These are phyloP conservation scores for Anthophora plumipes DNA, from an alignment of 2,888 invertebrate species.

Conservation along the genomic window DNA sequence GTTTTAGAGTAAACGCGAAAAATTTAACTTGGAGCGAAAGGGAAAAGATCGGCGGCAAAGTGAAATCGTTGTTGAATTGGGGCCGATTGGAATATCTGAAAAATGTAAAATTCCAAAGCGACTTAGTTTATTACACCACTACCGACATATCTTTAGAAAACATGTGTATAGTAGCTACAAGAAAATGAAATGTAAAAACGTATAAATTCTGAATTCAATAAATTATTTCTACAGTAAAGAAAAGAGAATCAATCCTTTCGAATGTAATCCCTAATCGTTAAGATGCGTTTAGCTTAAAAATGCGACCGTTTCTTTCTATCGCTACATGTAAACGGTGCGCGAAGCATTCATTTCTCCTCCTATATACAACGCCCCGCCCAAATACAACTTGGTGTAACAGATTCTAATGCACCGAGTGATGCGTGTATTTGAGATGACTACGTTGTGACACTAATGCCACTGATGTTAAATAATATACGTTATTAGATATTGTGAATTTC, in stretches of 20 bases:
- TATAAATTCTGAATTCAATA: background rate
- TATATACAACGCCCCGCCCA: slow-evolving; percentile 74
- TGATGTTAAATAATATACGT: background rate
- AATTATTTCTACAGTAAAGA: background rate
- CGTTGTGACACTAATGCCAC: background rate
- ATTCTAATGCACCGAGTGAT: slow-evolving; percentile 63
- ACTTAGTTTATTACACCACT: slow-evolving; percentile 89
- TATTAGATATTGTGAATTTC: background rate
- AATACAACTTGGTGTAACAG: slow-evolving; percentile 68
- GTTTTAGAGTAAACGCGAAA: slow-evolving; percentile 14
- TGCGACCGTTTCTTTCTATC: slow-evolving; percentile 1
- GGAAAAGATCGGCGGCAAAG: slow-evolving; percentile 89
- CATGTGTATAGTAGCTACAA: slow-evolving; percentile 89
- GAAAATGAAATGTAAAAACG: background rate
- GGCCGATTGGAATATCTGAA: slow-evolving; percentile 89
- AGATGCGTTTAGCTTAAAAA: background rate
- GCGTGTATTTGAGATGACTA: slow-evolving; percentile 7
- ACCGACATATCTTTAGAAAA: slow-evolving; percentile 90
- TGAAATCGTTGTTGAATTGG: slow-evolving; percentile 92
- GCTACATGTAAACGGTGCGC: slow-evolving; percentile 26
- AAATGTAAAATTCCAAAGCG: slow-evolving; percentile 87
- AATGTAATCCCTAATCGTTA: background rate
- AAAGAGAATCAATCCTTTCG: background rate
- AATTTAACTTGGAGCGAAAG: slow-evolving; percentile 79
- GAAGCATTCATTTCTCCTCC: slow-evolving; percentile 35